A percentile compares a stretch with the other conserved stretches of the same genome.
Conservation (phyloP, 2,113 vertebrate genomes). For the Podocnemis expansa region DNA sequence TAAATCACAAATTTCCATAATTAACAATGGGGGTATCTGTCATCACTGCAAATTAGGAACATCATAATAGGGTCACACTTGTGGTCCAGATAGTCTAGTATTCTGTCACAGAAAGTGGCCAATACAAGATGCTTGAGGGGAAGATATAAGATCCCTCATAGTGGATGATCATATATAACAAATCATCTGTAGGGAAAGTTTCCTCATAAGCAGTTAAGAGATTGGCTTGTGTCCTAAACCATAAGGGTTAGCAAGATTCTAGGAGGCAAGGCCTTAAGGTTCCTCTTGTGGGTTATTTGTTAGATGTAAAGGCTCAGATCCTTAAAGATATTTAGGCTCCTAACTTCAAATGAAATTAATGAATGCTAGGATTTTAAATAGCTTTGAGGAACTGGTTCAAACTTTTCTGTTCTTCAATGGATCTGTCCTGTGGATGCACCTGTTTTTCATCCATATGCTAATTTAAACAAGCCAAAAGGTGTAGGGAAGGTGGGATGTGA, state of each 20-base stretch:
- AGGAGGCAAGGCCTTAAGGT: not conserved
- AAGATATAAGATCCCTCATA: not conserved
- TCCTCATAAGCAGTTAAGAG: not conserved
- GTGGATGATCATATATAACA: not conserved
- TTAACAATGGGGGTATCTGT: not conserved
- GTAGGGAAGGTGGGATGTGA: not conserved
- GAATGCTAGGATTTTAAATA: not conserved
- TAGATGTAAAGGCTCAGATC: not conserved
- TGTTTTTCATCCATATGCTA: slow-evolving; percentile 18
- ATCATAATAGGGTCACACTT: not conserved
- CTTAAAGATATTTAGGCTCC: too few species aligned
- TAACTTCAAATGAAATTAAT: too few species aligned
- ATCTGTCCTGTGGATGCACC: not conserved
- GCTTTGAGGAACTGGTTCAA: not conserved
- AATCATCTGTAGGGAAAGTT: not conserved
- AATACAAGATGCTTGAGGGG: not conserved
- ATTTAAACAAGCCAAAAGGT: slow-evolving; percentile 11
- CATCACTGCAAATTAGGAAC: not conserved
- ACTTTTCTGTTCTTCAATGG: not conserved
- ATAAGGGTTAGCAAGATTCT: not conserved
- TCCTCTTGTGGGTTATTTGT: not conserved
- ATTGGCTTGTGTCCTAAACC: not conserved
- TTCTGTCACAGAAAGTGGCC: not conserved
- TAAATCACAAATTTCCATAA: not conserved
- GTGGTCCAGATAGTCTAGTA: fast-evolving